phyloP scores from a whole-genome alignment of 2,797 vertebrate genomes.

The Lepidocolaptes lacrymiger region DNA sequence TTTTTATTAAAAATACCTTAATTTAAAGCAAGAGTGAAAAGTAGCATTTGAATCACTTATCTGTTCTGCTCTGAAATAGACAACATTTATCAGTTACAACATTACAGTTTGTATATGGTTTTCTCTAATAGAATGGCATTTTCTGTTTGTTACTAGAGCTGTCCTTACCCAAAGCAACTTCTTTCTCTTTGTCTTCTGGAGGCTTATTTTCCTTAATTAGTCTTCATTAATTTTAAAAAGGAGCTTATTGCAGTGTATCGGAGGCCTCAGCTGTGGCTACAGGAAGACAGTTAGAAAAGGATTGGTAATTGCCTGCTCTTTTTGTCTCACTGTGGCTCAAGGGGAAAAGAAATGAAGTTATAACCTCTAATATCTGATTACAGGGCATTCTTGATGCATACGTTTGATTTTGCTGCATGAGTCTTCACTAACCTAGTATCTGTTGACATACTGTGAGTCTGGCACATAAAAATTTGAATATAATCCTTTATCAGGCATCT shows the following conservation, averaged over 20 bases:
- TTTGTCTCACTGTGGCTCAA: not conserved
- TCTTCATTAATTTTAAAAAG: constrained; percentile 39
- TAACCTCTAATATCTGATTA: not conserved
- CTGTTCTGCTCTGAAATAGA: not conserved
- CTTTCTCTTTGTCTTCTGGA: not conserved
- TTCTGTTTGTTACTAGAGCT: not conserved
- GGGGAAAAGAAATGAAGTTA: not conserved
- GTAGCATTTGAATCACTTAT: not conserved
- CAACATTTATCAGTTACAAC: not conserved
- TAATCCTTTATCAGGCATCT: not conserved
- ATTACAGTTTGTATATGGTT: not conserved
- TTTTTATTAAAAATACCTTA: not conserved
- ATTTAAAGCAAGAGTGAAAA: not conserved
- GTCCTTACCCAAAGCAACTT: not conserved
- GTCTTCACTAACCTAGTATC: not conserved
- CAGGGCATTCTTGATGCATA: not conserved
- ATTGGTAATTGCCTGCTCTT: not conserved
- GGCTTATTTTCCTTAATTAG: constrained; percentile 11
- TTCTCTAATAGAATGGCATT: not conserved
- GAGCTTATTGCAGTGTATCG: not conserved
- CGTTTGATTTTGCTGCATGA: not conserved
- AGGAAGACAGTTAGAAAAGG: not conserved
- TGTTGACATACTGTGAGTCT: not conserved
- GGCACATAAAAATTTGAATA: not conserved
- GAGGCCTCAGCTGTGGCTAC: not conserved